These are phyloP conservation scores for Amphiprion ocellaris DNA, from an alignment of 2,113 vertebrate genomes.

Conservation along the genomic window DNA sequence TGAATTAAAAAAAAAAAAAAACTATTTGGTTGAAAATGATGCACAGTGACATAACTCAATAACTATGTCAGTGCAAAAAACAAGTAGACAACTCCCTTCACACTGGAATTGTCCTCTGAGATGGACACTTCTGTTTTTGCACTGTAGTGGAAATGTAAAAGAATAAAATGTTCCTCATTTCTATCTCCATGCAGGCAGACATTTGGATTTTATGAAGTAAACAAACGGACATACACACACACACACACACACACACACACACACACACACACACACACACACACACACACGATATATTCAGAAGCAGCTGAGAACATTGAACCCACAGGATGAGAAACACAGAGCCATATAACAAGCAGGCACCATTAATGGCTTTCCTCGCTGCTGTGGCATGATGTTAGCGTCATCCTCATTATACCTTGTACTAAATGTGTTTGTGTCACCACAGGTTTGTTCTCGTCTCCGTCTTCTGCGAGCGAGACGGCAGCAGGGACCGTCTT, in stretches of 20 bases:
- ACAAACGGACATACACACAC: constrained; percentile 15
- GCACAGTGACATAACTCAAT: no score
- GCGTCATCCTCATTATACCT: constrained; percentile 48
- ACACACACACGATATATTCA: not conserved
- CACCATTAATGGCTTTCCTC: constrained; percentile 44
- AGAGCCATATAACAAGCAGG: constrained; percentile 38
- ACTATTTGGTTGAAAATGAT: no score
- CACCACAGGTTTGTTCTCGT: constrained; percentile 54
- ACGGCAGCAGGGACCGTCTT: constrained; percentile 12
- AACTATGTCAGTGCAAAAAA: no score
- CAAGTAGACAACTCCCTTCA: no score
- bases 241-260: no score
- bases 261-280: constrained; percentile 11
- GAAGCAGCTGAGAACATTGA: constrained; percentile 29
- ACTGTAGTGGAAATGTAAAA: no score
- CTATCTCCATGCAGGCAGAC: no score
- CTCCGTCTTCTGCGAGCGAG: constrained; percentile 15
- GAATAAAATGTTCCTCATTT: no score
- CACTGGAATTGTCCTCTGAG: no score
- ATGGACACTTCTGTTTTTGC: no score
- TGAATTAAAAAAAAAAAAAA: no score
- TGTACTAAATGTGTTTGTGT: constrained; percentile 54
- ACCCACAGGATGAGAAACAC: constrained; percentile 24
- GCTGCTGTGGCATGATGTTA: constrained; percentile 33
- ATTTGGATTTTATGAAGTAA: constrained; percentile 7